A percentile compares a stretch with the other conserved stretches of the same genome.
phyloP scores from a whole-genome alignment of 1,140 invertebrate genomes.

The Lucilia cuprina region DNA sequence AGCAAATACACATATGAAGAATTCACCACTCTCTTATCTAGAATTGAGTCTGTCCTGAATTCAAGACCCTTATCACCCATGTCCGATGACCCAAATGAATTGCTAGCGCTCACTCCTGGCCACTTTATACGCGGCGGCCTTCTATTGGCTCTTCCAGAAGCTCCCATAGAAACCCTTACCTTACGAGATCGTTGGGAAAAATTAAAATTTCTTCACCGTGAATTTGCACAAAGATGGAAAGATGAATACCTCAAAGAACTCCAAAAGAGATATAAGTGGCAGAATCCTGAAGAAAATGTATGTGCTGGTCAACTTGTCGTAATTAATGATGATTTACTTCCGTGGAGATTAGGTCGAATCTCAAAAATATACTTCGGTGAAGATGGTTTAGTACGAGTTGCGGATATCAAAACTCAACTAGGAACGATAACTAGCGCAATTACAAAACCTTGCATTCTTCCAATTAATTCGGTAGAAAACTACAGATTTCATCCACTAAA shows the following conservation, averaged over 20 bases:
- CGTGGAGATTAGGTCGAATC: not conserved
- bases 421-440: not conserved
- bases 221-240: not conserved
- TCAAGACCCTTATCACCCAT: conserved; percentile 37
- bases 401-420: not conserved
- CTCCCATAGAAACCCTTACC: not conserved
- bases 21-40: not conserved
- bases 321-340: not conserved
- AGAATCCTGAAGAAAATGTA: not conserved
- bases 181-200: not conserved
- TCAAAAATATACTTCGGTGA: not conserved
- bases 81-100: conserved; percentile 32
- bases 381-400: not conserved
- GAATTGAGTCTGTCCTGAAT: conserved; percentile 46
- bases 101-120: too few relatives aligned
- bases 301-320: not conserved
- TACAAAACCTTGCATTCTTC: not conserved
- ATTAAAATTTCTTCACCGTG: not conserved
- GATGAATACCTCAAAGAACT: not conserved
- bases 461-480: not conserved
- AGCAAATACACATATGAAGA: conserved; percentile 32
- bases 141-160: too few relatives aligned
- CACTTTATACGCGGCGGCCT: too few relatives aligned
- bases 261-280: not conserved
- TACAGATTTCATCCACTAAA: not conserved